Conservation (phyloP, 2,113 vertebrate species). For the Nesoenas mayeri region DNA sequence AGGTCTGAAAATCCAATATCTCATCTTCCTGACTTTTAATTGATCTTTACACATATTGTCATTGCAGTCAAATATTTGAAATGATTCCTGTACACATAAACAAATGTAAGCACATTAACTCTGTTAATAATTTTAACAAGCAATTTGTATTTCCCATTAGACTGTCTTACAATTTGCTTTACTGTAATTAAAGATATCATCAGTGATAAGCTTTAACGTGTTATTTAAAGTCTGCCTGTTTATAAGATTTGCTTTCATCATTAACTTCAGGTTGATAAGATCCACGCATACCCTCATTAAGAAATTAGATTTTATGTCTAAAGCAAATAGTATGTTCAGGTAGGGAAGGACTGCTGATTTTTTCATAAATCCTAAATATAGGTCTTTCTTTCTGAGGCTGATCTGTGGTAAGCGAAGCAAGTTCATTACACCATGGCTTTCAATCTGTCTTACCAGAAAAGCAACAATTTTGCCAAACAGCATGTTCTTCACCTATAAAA, state of each 20-base stretch:
- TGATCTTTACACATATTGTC: slow-evolving; percentile 85
- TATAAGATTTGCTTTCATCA: slow-evolving; percentile 77
- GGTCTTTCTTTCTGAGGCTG: neutral
- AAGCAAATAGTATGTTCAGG: neutral
- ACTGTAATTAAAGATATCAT: slow-evolving; percentile 81
- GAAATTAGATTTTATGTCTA: slow-evolving; percentile 64
- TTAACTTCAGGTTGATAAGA: slow-evolving; percentile 68
- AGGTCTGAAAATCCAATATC: slow-evolving; percentile 82
- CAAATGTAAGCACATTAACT: slow-evolving; percentile 84
- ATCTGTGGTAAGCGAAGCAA: neutral
- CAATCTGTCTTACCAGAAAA: neutral
- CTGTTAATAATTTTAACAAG: slow-evolving; percentile 84
- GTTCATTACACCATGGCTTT: neutral
- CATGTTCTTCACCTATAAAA: neutral
- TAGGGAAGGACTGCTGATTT: neutral
- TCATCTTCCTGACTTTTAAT: slow-evolving; percentile 86
- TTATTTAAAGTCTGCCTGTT: slow-evolving; percentile 75
- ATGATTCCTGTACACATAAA: slow-evolving; percentile 79
- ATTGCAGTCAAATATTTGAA: slow-evolving; percentile 80
- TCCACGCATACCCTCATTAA: slow-evolving; percentile 50
- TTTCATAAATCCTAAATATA: neutral
- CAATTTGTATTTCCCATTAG: slow-evolving; percentile 84
- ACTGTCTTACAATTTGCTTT: slow-evolving; percentile 73
- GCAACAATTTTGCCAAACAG: neutral
- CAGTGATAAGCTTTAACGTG: slow-evolving; percentile 72